phyloP scores from a whole-genome alignment of 1,140 invertebrate species.

The Elymnias hypermnestra region DNA sequence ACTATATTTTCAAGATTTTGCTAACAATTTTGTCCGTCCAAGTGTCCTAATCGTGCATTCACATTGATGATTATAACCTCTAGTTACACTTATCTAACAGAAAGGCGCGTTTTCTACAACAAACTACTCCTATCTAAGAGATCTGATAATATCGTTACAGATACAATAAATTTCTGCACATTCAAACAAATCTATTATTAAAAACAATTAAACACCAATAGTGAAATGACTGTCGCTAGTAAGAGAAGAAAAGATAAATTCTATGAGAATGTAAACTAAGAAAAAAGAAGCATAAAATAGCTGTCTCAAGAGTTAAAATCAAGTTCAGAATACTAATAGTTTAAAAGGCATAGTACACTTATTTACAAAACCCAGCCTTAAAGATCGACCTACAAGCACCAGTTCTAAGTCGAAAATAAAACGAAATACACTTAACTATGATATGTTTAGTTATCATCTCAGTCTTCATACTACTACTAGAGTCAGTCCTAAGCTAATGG shows the following conservation, averaged over 20 bases:
- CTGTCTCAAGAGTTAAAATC: background rate
- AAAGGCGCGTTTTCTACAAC: slow-evolving; percentile 49
- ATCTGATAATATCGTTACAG: slow-evolving; percentile 10
- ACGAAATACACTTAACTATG: slow-evolving; percentile 69
- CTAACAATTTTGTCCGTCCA: slow-evolving; percentile 19
- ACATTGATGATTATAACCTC: slow-evolving; percentile 48
- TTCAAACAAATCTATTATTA: slow-evolving; percentile 1
- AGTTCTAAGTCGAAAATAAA: slow-evolving; percentile 72
- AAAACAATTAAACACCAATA: background rate
- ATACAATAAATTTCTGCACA: slow-evolving; percentile 8
- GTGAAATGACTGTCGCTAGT: background rate
- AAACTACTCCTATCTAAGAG: slow-evolving; percentile 38
- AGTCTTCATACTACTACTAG: slow-evolving; percentile 74
- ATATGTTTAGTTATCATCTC: slow-evolving; percentile 71
- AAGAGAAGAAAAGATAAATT: background rate
- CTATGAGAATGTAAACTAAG: background rate
- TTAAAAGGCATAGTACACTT: slow-evolving; percentile 68
- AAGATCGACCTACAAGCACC: slow-evolving; percentile 74
- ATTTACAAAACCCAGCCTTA: slow-evolving; percentile 74
- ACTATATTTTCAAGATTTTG: too few species aligned
- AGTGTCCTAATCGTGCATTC: slow-evolving; percentile 48
- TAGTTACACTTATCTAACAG: slow-evolving; percentile 52
- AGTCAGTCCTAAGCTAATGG: slow-evolving; percentile 70
- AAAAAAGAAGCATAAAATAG: slow-evolving; percentile 1
- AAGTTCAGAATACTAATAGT: slow-evolving; percentile 41